Conservation (phyloP, 2,113 vertebrate genomes). For the Anolis carolinensis region DNA sequence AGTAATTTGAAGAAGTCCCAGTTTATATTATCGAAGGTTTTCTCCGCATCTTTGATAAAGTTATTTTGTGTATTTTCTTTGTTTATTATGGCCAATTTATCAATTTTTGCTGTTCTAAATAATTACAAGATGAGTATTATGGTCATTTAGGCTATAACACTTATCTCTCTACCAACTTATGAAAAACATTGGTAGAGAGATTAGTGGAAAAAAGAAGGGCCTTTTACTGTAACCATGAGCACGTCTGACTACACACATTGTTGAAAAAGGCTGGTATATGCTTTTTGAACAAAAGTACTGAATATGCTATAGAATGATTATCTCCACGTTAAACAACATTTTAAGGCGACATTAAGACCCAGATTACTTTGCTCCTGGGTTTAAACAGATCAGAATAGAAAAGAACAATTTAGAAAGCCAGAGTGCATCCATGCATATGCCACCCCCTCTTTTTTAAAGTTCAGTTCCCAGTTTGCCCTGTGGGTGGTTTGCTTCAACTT, state of each 20-base stretch:
- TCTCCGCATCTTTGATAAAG: no score
- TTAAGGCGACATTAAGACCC: neutral
- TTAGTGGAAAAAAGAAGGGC: neutral
- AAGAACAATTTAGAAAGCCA: neutral
- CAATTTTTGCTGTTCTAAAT: no score
- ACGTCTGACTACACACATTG: neutral
- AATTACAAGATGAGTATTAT: no score
- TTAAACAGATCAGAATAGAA: neutral
- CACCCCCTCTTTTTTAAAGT: neutral
- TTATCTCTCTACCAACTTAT: no score
- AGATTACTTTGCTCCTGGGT: neutral
- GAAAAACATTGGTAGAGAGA: no score
- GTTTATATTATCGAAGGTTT: no score
- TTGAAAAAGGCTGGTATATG: neutral
- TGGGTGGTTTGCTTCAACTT: neutral
- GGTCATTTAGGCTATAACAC: no score
- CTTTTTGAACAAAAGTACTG: neutral
- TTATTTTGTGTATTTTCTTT: no score
- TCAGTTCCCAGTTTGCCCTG: neutral
- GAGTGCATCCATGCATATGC: neutral
- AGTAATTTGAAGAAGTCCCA: no score
- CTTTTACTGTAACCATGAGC: neutral
- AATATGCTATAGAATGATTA: neutral
- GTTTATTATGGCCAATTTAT: no score
- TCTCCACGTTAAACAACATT: neutral